These are phyloP conservation scores for Ips nitidus DNA, from an alignment of 1,140 invertebrate species.

Conservation along the genomic window DNA sequence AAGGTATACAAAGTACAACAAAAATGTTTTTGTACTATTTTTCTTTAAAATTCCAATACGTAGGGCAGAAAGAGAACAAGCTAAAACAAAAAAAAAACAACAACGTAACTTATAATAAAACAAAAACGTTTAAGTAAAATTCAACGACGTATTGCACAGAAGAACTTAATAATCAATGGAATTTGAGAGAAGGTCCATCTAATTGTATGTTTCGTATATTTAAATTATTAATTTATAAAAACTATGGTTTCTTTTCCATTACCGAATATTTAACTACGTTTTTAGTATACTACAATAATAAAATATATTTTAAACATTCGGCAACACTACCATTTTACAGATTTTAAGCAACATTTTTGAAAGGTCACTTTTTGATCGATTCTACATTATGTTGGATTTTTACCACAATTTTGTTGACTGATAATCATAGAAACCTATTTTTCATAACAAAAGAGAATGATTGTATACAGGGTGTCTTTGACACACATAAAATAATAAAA, in stretches of 20 bases:
- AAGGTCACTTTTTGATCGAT: slow-evolving; percentile 38
- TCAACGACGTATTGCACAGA: slow-evolving; percentile 29
- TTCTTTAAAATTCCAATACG: neutral
- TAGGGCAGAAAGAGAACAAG: slow-evolving; percentile 14
- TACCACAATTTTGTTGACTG: neutral
- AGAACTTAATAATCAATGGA: slow-evolving; percentile 10
- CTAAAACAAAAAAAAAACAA: slow-evolving; percentile 1
- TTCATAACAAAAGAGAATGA: no score
- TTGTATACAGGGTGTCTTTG: no score
- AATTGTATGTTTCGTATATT: neutral
- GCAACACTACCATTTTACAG: slow-evolving; percentile 30
- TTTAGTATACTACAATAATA: slow-evolving; percentile 38
- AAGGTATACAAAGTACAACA: slow-evolving; percentile 1
- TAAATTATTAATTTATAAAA: slow-evolving; percentile 32
- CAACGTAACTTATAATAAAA: slow-evolving; percentile 1
- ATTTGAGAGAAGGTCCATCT: neutral
- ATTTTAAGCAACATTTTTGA: slow-evolving; percentile 30
- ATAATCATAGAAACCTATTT: no score
- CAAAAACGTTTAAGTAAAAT: no score
- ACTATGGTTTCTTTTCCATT: slow-evolving; percentile 23
- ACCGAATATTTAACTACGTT: slow-evolving; percentile 33
- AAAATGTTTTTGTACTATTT: slow-evolving; percentile 23
- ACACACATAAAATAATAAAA: no score
- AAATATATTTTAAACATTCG: slow-evolving; percentile 38
- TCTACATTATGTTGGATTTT: slow-evolving; percentile 3